Percentiles rank a stretch among this genome's conserved stretches.
phyloP scores from a whole-genome alignment of 2,113 vertebrate genomes.

The Zeus faber region DNA sequence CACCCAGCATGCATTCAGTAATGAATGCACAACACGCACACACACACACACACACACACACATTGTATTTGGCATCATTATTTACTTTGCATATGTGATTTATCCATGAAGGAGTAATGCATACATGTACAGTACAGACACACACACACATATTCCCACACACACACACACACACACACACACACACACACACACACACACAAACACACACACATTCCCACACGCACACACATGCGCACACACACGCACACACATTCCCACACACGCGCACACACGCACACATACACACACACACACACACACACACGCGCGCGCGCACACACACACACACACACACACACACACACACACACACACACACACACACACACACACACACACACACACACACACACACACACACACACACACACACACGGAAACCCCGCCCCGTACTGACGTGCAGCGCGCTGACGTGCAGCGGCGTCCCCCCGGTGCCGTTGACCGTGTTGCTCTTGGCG shows the following conservation, averaged over 20 bases:
- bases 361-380: neutral
- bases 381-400: neutral
- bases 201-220: neutral
- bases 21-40: neutral
- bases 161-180: neutral
- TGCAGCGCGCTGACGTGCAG: slow-evolving; percentile 95
- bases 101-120: no score
- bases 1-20: neutral
- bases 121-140: neutral
- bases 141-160: neutral
- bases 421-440: slow-evolving; percentile 70
- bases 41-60: neutral
- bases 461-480: slow-evolving; percentile 88
- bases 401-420: neutral
- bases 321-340: neutral
- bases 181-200: neutral
- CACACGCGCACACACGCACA: neutral
- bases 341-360: neutral
- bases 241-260: neutral
- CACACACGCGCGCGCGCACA: neutral
- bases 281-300: neutral
- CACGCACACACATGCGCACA: neutral
- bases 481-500: slow-evolving; percentile 87
- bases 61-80: neutral
- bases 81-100: no score